Evolutionary conservation across 2,113 vertebrate genomes (phyloP), one percentile per base, ranked within the genome.

Genomic region (Pterocles burchelli): DNA sequence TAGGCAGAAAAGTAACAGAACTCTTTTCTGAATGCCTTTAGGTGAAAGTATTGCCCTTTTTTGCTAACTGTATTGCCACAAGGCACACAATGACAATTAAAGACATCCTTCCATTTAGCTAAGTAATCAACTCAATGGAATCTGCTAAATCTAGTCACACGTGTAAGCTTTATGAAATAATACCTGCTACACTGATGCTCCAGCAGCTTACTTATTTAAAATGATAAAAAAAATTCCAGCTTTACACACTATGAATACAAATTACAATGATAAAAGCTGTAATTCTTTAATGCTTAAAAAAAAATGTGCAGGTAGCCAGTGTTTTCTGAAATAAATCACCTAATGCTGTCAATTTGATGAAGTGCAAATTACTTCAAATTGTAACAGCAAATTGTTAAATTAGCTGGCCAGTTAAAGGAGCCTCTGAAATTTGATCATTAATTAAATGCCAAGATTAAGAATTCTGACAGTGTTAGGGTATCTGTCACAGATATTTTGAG

Each of bases 61-160:
- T 70, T 95, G 78, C 62, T 85, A 91, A 74, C 65, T 78, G 34
- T 84, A n/a, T 75, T 94, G 76, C 81, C 66, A 74, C 6, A 24
- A 78, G 82, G 68, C 52, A 93, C 87, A 95, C 85, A 89, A 91
- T 91, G 95, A 85, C 85, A 87, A 96, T 95, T 93, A 97, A 85
- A 97, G 49, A 59, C 63, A 87, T 88, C 65, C 93, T 92, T 97
- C 94, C 72, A 94, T 96, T 97, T 96, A 95, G 87, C 81, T 94
- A 95, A 95, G 91, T 87, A 97, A 97, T 97, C 80, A 94, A 85
- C 85, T 92, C 54, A 91, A 66, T 33, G 49, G 86, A 93, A 93
- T 85, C 76, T 36, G 51, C 77, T 89, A 95, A 96, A 94, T 91
- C 59, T 52, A 90, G 84, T 93, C 92, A 96, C 91, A 96, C 67